phyloP scores from a whole-genome alignment of 1,140 invertebrate genomes.

The Camponotus vicinus region DNA sequence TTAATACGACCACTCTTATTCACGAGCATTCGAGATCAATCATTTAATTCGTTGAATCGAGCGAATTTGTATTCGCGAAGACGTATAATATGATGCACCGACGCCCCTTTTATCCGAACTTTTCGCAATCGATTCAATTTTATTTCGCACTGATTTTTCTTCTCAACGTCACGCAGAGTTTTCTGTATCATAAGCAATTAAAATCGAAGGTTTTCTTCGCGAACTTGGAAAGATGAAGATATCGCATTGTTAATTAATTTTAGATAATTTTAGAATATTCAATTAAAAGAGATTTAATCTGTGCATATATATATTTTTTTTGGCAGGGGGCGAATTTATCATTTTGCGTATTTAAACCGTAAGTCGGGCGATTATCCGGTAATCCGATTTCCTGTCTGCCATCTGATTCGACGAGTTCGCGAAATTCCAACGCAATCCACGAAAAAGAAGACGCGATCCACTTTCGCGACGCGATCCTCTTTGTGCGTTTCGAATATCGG shows the following conservation, averaged over 20 bases:
- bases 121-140: slow-evolving; percentile 7
- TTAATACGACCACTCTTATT: slow-evolving; percentile 23
- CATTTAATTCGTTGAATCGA: slow-evolving; percentile 15
- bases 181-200: background rate
- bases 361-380: slow-evolving; percentile 16
- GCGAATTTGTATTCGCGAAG: background rate
- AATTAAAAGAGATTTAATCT: too few relatives aligned
- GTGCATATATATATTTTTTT: too few relatives aligned
- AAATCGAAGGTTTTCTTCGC: background rate
- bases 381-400: slow-evolving; percentile 18
- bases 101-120: slow-evolving; percentile 1
- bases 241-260: background rate
- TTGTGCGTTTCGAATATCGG: slow-evolving; percentile 72
- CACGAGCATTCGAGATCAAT: slow-evolving; percentile 30
- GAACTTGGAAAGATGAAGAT: background rate
- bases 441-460: slow-evolving; percentile 64
- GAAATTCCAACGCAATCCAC: slow-evolving; percentile 58
- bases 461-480: slow-evolving; percentile 45
- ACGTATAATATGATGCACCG: background rate
- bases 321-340: background rate
- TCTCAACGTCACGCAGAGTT: background rate
- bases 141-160: background rate
- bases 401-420: slow-evolving; percentile 20
- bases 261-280: background rate
- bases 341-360: too few relatives aligned